These are phyloP conservation scores for Formica selysi DNA, from an alignment of 1,140 invertebrate genomes.

Conservation along the genomic window DNA sequence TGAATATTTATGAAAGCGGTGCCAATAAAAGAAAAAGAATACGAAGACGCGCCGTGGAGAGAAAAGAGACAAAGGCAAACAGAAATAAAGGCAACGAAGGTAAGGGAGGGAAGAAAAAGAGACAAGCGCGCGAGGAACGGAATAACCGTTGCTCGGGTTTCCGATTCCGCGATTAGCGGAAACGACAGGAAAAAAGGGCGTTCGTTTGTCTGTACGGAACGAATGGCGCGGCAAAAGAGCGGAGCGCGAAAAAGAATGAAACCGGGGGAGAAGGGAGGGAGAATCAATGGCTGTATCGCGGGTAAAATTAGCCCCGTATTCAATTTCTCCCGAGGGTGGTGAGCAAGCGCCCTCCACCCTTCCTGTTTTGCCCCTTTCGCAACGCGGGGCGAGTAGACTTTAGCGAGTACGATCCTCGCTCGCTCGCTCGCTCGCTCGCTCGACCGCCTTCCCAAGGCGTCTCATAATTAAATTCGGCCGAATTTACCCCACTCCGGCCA, in stretches of 20 bases:
- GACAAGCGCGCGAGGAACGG: slow-evolving; percentile 30
- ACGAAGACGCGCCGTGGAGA: slow-evolving; percentile 17
- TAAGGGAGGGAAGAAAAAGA: slow-evolving; percentile 16
- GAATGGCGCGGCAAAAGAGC: slow-evolving; percentile 37
- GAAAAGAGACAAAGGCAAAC: neutral
- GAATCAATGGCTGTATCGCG: slow-evolving; percentile 79
- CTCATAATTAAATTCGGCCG: slow-evolving; percentile 87
- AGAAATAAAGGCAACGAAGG: neutral
- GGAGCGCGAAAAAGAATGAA: slow-evolving; percentile 63
- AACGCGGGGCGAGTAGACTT: slow-evolving; percentile 64
- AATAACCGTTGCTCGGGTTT: slow-evolving; percentile 67
- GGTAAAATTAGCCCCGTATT: slow-evolving; percentile 86
- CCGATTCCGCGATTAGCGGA: slow-evolving; percentile 69
- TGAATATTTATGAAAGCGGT: slow-evolving; percentile 76
- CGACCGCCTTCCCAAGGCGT: slow-evolving; percentile 82
- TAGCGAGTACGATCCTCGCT: slow-evolving; percentile 62
- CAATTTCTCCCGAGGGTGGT: slow-evolving; percentile 84
- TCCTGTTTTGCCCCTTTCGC: slow-evolving; percentile 40
- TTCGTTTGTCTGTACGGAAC: slow-evolving; percentile 69
- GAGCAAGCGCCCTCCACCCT: slow-evolving; percentile 42
- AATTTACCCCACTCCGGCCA: slow-evolving; percentile 83
- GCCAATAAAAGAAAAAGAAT: slow-evolving; percentile 60
- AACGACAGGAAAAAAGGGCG: slow-evolving; percentile 62
- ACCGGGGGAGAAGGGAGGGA: slow-evolving; percentile 58
- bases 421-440: slow-evolving; percentile 34